These are phyloP conservation scores for Branchinecta lynchi DNA, from an alignment of 1,140 invertebrate genomes.

Conservation along the genomic window DNA sequence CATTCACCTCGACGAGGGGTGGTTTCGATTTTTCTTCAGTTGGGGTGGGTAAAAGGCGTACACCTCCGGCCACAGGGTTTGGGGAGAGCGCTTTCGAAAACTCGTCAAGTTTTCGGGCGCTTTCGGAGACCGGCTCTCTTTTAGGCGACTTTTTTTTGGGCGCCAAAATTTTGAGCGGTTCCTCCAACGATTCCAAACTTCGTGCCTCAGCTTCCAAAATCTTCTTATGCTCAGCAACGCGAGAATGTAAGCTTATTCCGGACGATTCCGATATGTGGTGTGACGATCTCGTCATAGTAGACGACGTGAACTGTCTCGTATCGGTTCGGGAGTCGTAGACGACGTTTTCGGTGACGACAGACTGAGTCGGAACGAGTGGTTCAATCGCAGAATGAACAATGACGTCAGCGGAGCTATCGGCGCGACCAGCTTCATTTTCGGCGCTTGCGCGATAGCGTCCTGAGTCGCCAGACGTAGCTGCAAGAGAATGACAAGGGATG, in stretches of 20 bases:
- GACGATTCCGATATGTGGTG: too few species aligned
- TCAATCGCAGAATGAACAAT: constrained; percentile 52
- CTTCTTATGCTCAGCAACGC: too few species aligned
- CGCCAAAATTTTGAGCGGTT: constrained; percentile 26
- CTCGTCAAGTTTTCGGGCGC: constrained; percentile 46
- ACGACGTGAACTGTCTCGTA: too few species aligned
- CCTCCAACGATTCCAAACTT: too few species aligned
- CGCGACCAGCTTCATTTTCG: constrained; percentile 53
- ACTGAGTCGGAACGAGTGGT: too few species aligned
- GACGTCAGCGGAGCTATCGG: constrained; percentile 57
- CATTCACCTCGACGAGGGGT: constrained; percentile 17
- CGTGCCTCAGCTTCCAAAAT: too few species aligned
- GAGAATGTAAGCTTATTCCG: too few species aligned
- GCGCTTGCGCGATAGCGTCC: constrained; percentile 57
- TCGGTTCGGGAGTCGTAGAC: too few species aligned
- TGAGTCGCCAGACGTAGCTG: constrained; percentile 42
- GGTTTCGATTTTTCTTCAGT: constrained; percentile 18
- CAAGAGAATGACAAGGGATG: constrained; percentile 24
- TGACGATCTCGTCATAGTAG: too few species aligned
- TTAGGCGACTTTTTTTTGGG: constrained; percentile 32
- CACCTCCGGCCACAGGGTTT: constrained; percentile 44
- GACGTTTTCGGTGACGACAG: too few species aligned
- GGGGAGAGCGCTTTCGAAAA: constrained; percentile 39
- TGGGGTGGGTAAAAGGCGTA: constrained; percentile 41
- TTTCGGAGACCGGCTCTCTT: constrained; percentile 40